phyloP scores from a whole-genome alignment of 2,888 invertebrate species.

The Philonicus albiceps region DNA sequence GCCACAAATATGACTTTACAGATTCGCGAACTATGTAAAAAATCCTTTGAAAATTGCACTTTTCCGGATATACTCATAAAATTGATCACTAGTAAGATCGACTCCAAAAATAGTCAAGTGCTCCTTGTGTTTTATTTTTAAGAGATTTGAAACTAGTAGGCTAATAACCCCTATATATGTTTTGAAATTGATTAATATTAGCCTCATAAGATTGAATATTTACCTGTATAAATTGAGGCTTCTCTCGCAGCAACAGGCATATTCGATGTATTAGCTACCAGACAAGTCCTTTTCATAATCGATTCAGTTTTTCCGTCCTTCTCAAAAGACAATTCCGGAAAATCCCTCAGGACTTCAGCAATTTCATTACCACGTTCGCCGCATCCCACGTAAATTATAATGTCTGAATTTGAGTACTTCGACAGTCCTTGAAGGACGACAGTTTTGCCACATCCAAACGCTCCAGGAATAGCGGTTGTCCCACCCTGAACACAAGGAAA shows the following conservation, averaged over 20 bases:
- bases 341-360: conserved; percentile 98
- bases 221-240: conserved; percentile 98
- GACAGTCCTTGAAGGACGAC: conserved; percentile 97
- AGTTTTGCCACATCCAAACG: conserved; percentile 99
- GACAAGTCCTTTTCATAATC: conserved; percentile 99
- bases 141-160: too few species aligned
- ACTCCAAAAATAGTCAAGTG: too few species aligned
- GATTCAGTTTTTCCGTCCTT: conserved; percentile 95
- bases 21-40: too few species aligned
- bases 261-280: conserved; percentile 99
- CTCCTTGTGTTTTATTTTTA: too few species aligned
- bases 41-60: too few species aligned
- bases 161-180: too few species aligned
- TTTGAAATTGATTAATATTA: too few species aligned
- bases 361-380: conserved; percentile 99
- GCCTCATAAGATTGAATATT: background rate
- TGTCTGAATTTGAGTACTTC: conserved; percentile 99
- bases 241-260: conserved; percentile 99
- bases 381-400: conserved; percentile 99
- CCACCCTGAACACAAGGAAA: conserved; percentile 99
- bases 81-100: too few species aligned
- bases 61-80: too few species aligned
- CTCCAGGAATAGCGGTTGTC: conserved; percentile 98
- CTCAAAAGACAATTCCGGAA: conserved; percentile 96
- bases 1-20: too few species aligned